A percentile compares a stretch with the other conserved stretches of the same genome.
phyloP scores from a whole-genome alignment of 2,113 vertebrate species.

The Sinocyclocheilus grahami region DNA sequence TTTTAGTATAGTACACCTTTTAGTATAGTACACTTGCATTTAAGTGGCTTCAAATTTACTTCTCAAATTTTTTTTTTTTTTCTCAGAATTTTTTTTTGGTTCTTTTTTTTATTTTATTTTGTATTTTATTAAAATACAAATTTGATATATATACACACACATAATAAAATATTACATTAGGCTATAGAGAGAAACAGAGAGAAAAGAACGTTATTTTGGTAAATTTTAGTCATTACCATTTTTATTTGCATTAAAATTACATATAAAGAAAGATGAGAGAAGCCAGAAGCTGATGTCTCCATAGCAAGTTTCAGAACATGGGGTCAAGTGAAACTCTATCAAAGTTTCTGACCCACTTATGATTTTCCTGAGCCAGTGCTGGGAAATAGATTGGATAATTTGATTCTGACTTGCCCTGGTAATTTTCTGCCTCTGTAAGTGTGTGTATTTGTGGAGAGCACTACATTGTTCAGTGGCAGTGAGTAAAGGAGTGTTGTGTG shows the following conservation, averaged over 20 bases:
- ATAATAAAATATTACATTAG: background rate
- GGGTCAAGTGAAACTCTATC: background rate
- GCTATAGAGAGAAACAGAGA: background rate
- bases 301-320: background rate
- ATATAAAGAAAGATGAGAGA: background rate
- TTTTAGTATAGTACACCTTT: background rate
- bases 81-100: no score
- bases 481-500: slow-evolving; percentile 16
- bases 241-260: background rate
- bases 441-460: slow-evolving; percentile 1
- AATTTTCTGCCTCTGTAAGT: background rate
- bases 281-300: background rate
- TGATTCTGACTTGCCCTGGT: background rate
- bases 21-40: background rate
- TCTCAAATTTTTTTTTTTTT: no score
- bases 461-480: slow-evolving; percentile 12
- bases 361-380: slow-evolving; percentile 14
- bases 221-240: background rate
- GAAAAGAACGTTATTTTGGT: background rate
- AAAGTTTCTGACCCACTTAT: slow-evolving; percentile 24
- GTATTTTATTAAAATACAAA: no score
- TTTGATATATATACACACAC: background rate
- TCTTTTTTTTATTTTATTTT: no score
- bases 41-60: background rate
- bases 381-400: slow-evolving; percentile 25